Conservation (phyloP, 1,140 invertebrate genomes). For the Solen grandis region DNA sequence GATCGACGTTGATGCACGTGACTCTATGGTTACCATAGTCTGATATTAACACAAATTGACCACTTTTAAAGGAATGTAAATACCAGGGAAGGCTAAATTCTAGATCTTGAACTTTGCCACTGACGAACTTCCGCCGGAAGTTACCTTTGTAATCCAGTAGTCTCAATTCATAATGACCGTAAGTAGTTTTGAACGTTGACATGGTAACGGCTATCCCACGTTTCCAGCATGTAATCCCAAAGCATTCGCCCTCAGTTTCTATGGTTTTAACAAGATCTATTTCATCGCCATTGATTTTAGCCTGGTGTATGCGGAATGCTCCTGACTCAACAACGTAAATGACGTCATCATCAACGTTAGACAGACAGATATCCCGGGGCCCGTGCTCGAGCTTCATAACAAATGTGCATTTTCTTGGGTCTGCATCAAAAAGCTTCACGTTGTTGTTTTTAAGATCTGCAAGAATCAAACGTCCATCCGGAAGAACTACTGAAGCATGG, state of each 20-base stretch:
- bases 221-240: slow-evolving; percentile 35
- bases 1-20: slow-evolving; percentile 36
- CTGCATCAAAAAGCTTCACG: slow-evolving; percentile 31
- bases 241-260: slow-evolving; percentile 29
- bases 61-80: slow-evolving; percentile 10
- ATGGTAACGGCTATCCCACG: slow-evolving; percentile 22
- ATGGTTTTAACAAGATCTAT: slow-evolving; percentile 7
- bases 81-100: slow-evolving; percentile 48
- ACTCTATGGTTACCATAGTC: slow-evolving; percentile 42
- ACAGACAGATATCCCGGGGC: slow-evolving; percentile 44
- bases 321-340: slow-evolving; percentile 36
- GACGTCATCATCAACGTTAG: background rate
- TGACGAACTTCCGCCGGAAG: slow-evolving; percentile 1
- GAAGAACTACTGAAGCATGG: slow-evolving; percentile 23
- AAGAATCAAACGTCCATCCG: slow-evolving; percentile 26
- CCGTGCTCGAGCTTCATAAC: slow-evolving; percentile 21
- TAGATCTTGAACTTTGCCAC: slow-evolving; percentile 9
- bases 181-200: background rate
- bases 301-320: slow-evolving; percentile 6
- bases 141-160: slow-evolving; percentile 32
- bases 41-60: slow-evolving; percentile 29
- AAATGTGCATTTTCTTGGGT: slow-evolving; percentile 17
- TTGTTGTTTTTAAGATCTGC: slow-evolving; percentile 49
- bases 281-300: background rate
- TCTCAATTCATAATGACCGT: slow-evolving; percentile 19